Conservation (phyloP, 2,797 vertebrate genomes). For the Hydrolagus colliei region DNA sequence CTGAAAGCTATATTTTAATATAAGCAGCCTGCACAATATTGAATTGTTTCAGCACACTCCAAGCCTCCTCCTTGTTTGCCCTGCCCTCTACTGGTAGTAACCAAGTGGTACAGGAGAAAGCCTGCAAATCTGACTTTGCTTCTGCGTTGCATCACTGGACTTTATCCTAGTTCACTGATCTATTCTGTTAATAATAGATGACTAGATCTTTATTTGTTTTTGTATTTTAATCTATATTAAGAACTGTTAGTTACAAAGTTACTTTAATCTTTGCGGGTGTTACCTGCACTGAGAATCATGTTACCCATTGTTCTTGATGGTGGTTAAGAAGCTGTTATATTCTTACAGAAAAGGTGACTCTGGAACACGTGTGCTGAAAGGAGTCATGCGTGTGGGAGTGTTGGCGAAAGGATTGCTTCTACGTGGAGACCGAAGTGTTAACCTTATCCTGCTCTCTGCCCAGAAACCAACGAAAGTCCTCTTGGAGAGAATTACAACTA, state of each 20-base stretch:
- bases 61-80: not conserved
- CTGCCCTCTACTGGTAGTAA: not conserved
- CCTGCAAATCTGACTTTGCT: not conserved
- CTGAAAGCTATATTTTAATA: no score
- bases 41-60: not conserved
- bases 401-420: conserved; percentile 75
- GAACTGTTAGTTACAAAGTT: no score
- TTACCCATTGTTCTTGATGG: not conserved
- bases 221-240: not conserved
- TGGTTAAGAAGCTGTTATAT: not conserved
- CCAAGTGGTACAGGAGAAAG: not conserved
- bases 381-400: conserved; percentile 72
- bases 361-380: conserved; percentile 59
- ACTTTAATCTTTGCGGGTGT: no score
- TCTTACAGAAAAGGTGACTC: conserved; percentile 37
- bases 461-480: conserved; percentile 64
- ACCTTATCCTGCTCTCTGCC: conserved; percentile 68
- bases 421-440: conserved; percentile 64
- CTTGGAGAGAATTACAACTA: conserved; percentile 53
- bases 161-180: not conserved
- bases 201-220: not conserved
- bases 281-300: not conserved
- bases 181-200: not conserved
- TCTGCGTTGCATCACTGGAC: not conserved
- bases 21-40: no score